Evolutionary conservation across 2,113 vertebrate species (phyloP).

Genomic region (Cyprinodon tularosa): DNA sequence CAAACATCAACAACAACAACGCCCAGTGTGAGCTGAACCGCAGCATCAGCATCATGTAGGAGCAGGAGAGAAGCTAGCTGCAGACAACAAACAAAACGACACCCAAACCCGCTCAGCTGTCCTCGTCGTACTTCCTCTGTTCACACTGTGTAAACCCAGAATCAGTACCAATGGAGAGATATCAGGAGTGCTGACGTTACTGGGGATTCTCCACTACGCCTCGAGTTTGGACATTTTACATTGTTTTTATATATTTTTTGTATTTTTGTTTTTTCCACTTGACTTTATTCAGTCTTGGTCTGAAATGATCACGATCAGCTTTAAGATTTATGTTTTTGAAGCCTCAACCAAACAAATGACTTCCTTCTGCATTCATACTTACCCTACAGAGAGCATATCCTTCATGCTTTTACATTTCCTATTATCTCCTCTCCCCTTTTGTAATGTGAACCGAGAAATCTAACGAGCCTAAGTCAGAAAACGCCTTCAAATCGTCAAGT

Average conservation of each 20-base stretch:
- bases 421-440: slow-evolving; percentile 54
- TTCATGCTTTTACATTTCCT: slow-evolving; percentile 69
- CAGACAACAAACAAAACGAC: slow-evolving; percentile 9
- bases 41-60: slow-evolving; percentile 84
- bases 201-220: slow-evolving; percentile 52
- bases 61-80: slow-evolving; percentile 10
- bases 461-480: slow-evolving; percentile 57
- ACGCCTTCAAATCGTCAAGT: slow-evolving; percentile 45
- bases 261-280: slow-evolving; percentile 34
- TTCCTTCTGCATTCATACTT: slow-evolving; percentile 60
- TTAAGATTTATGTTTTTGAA: slow-evolving; percentile 69
- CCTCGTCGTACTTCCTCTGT: slow-evolving; percentile 45
- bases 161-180: slow-evolving; percentile 23
- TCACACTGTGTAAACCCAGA: slow-evolving; percentile 57
- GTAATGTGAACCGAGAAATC: slow-evolving; percentile 40
- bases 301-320: slow-evolving; percentile 63
- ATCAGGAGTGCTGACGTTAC: slow-evolving; percentile 37
- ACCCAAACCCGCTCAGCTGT: slow-evolving; percentile 9
- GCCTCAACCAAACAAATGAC: slow-evolving; percentile 73
- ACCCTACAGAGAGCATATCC: slow-evolving; percentile 65
- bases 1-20: slow-evolving; percentile 85
- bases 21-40: slow-evolving; percentile 83
- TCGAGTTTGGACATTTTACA: slow-evolving; percentile 51
- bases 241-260: slow-evolving; percentile 48
- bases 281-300: slow-evolving; percentile 48